phyloP scores from a whole-genome alignment of 1,140 invertebrate genomes.

The Phthorimaea operculella region DNA sequence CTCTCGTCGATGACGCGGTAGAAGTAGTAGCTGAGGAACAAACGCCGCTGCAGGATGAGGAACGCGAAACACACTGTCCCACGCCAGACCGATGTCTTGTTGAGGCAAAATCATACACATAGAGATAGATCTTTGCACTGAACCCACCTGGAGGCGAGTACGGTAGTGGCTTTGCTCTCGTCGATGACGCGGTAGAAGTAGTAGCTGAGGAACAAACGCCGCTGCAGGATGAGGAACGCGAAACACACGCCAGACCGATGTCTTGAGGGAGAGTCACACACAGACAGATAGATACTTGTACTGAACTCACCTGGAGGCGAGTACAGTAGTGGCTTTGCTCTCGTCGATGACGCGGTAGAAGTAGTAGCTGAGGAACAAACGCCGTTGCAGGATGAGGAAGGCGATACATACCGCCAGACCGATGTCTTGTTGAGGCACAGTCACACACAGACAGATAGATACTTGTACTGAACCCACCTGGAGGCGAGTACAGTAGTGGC shows the following conservation, averaged over 20 bases:
- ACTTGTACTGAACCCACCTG: no score
- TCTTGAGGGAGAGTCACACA: no score
- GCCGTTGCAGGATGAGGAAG: conserved; percentile 89
- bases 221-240: conserved; percentile 89
- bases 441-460: no score
- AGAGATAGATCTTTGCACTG: no score
- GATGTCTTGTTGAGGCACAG: conserved; percentile 41
- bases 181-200: conserved; percentile 97
- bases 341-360: conserved; percentile 96
- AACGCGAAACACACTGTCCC: conserved; percentile 97
- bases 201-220: conserved; percentile 91
- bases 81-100: no score
- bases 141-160: conserved; percentile 84
- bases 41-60: conserved; percentile 89
- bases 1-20: conserved; percentile 94
- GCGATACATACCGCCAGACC: conserved; percentile 92
- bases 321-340: conserved; percentile 91
- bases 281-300: no score
- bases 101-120: no score
- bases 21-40: conserved; percentile 97
- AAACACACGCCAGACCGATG: conserved; percentile 78
- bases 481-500: conserved; percentile 94
- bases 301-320: conserved; percentile 88
- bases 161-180: conserved; percentile 93
- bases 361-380: conserved; percentile 94